Evolutionary conservation across 2,113 vertebrate species (phyloP).

Genomic region (cattle (Bos taurus)): ARS-UCD2.0 NC_037338.1:45326501-45327000

Average conservation of each 20-base stretch:
- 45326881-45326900: neutral
- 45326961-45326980: neutral
- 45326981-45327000: neutral
- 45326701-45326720: neutral
- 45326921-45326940: neutral
- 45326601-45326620: accelerated
- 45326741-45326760: neutral
- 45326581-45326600: neutral
- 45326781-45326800: neutral
- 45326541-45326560: neutral
- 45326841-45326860: neutral
- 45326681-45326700: neutral
- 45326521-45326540: neutral
- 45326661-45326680: neutral
- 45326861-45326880: neutral
- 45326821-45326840: neutral
- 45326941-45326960: neutral
- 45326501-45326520: neutral
- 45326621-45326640: neutral
- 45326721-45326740: neutral
- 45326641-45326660: neutral
- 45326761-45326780: neutral
- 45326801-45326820: neutral
- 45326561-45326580: neutral
- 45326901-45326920: neutral